phyloP scores from a whole-genome alignment of 1,140 invertebrate species.

The Pygmarrhopalites habei region DNA sequence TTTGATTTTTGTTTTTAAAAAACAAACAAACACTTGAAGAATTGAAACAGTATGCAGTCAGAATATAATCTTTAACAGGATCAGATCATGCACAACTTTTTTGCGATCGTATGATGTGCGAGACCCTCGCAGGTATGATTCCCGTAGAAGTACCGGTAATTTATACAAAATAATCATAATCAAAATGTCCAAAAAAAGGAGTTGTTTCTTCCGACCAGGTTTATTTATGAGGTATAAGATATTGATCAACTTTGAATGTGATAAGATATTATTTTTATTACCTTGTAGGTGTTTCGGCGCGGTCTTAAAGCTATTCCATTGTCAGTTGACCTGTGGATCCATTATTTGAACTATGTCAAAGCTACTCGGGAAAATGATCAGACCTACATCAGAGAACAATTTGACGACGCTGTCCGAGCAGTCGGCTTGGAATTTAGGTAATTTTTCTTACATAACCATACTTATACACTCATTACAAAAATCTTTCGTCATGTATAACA shows the following conservation, averaged over 20 bases:
- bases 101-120: constrained; percentile 17
- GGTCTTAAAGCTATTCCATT: constrained; percentile 91
- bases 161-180: constrained; percentile 24
- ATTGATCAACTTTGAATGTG: neutral
- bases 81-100: constrained; percentile 30
- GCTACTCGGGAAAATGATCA: constrained; percentile 65
- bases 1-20: too few species aligned
- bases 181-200: constrained; percentile 15
- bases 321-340: constrained; percentile 95
- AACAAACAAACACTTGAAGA: too few species aligned
- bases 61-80: constrained; percentile 38
- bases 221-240: constrained; percentile 11
- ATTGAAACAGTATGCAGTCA: constrained; percentile 11
- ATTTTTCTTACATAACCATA: too few species aligned
- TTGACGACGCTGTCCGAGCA: constrained; percentile 75
- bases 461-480: too few species aligned
- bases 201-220: constrained; percentile 13
- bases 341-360: constrained; percentile 87
- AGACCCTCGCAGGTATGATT: constrained; percentile 35
- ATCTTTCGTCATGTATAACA: too few species aligned
- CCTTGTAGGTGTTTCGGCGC: constrained; percentile 85
- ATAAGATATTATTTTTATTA: constrained; percentile 18
- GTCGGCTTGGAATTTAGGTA: constrained; percentile 88
- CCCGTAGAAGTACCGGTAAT: constrained; percentile 23
- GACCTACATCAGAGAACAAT: constrained; percentile 68